Evolutionary conservation across 2,888 invertebrate genomes (phyloP).

Genomic region (Octonoba sinensis): DNA sequence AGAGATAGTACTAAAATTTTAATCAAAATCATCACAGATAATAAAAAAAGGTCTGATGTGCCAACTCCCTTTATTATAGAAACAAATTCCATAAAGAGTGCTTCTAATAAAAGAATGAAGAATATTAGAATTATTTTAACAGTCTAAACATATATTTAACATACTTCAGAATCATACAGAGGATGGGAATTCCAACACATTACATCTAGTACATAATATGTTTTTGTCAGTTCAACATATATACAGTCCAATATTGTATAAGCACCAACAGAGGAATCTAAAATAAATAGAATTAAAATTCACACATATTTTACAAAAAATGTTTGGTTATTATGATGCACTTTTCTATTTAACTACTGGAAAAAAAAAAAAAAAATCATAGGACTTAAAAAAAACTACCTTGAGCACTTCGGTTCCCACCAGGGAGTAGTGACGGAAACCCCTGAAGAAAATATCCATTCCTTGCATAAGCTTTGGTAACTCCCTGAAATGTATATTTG

Average conservation of each 20-base stretch:
- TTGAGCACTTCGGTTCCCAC: constrained; percentile 73
- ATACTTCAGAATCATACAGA: constrained; percentile 82
- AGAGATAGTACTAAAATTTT: too few species aligned
- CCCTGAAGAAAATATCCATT: constrained; percentile 76
- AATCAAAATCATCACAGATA: too few species aligned
- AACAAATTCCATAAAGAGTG: too few species aligned
- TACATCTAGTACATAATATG: constrained; percentile 85
- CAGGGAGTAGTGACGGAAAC: constrained; percentile 80
- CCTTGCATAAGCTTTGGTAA: constrained; percentile 80
- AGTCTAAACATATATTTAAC: constrained; percentile 47
- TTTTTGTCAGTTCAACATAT: constrained; percentile 76
- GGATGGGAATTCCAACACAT: constrained; percentile 84
- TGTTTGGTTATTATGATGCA: too few species aligned
- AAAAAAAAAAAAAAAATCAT: not conserved
- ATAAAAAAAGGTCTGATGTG: too few species aligned
- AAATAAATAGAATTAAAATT: constrained; percentile 13
- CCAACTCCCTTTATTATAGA: too few species aligned
- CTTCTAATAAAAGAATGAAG: too few species aligned
- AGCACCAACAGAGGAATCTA: constrained; percentile 10
- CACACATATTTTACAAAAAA: too few species aligned
- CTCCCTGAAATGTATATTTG: constrained; percentile 75
- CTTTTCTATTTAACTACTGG: too few species aligned
- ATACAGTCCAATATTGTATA: constrained; percentile 87
- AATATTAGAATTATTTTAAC: too few species aligned
- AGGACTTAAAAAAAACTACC: not conserved